A percentile compares a stretch with the other conserved stretches of the same genome.
These are phyloP conservation scores for Podotricha telesiphe DNA, from an alignment of 2,888 invertebrate species.

Conservation along the genomic window DNA sequence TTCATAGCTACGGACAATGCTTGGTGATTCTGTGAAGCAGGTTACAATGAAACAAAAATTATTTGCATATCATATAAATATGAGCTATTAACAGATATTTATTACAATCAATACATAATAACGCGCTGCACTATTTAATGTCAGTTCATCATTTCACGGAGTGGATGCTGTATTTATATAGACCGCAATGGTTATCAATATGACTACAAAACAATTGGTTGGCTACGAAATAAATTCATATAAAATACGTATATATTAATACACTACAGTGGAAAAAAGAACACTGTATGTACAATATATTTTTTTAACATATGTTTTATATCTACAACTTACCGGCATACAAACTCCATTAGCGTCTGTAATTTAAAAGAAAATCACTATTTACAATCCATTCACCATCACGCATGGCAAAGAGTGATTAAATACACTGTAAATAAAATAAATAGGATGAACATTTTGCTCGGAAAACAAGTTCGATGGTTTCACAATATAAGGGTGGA, in stretches of 20 bases:
- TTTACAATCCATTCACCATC: constrained; percentile 56
- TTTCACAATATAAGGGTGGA: constrained; percentile 40
- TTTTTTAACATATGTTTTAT: constrained; percentile 11
- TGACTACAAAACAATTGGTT: not conserved
- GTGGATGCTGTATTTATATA: not conserved
- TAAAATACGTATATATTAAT: not conserved
- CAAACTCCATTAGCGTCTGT: constrained; percentile 14
- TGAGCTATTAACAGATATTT: constrained; percentile 8
- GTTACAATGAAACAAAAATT: constrained; percentile 24
- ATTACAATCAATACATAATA: constrained; percentile 14
- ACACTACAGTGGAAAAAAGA: not conserved
- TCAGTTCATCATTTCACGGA: not conserved
- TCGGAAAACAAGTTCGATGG: constrained; percentile 46
- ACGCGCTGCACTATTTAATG: constrained; percentile 1
- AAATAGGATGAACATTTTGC: constrained; percentile 75
- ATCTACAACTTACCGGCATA: constrained; percentile 21
- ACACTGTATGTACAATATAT: not conserved
- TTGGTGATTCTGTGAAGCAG: constrained; percentile 22
- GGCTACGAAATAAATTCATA: not conserved
- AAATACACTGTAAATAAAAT: constrained; percentile 77
- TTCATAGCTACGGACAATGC: constrained; percentile 33
- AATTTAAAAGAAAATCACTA: constrained; percentile 11
- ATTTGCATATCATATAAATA: constrained; percentile 32
- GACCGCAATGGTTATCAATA: not conserved
- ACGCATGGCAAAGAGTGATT: constrained; percentile 76